phyloP scores from a whole-genome alignment of 2,113 vertebrate genomes.

The Hyaena hyaena region DNA sequence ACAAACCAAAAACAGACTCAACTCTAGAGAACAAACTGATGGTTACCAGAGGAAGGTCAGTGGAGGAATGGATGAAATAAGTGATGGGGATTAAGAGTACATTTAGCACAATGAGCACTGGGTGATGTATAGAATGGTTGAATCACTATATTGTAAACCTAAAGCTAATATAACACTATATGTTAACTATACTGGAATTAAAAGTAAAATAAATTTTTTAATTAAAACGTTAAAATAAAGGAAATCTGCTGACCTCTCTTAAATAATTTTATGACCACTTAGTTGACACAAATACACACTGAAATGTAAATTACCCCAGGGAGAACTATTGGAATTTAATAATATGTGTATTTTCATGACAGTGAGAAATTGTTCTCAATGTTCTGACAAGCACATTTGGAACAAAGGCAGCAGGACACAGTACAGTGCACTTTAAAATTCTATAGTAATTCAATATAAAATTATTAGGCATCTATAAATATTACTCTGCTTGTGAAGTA shows the following conservation, averaged over 20 bases:
- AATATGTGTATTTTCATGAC: conserved; percentile 56
- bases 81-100: not conserved
- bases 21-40: not conserved
- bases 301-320: conserved; percentile 42
- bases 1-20: not conserved
- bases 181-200: not conserved
- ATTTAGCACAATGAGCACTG: not conserved
- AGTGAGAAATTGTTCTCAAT: conserved; percentile 69
- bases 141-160: not conserved
- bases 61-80: not conserved
- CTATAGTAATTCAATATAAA: not conserved
- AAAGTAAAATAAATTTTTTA: not conserved
- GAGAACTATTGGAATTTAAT: conserved; percentile 73
- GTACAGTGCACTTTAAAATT: conserved; percentile 4
- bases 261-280: not conserved
- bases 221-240: not conserved
- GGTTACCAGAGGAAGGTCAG: not conserved
- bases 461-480: not conserved
- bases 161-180: not conserved
- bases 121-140: not conserved
- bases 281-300: not conserved
- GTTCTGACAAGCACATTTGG: conserved; percentile 56
- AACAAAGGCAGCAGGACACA: not conserved
- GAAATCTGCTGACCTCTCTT: not conserved
- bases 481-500: conserved; percentile 6